Evolutionary conservation across 1,140 invertebrate species (phyloP), one percentile per base, ranked within the genome.

Genomic region (Drosophila gunungcola): DNA sequence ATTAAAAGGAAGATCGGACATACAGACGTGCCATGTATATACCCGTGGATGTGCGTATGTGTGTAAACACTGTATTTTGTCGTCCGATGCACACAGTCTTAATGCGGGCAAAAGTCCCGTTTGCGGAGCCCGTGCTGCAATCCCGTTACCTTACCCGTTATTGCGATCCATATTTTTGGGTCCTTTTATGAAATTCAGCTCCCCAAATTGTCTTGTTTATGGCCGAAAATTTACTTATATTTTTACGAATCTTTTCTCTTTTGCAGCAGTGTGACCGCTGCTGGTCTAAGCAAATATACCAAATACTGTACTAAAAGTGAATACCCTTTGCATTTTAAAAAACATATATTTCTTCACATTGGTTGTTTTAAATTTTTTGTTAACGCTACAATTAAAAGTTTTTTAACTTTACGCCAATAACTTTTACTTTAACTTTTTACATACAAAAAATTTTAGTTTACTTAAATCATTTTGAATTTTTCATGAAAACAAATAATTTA

Each of bases 121-220:
- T 41, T 11, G n/a, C 12, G 5, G 6, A 9, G 3, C 16, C n/a
- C 12, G 39, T 6, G 2, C 32, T 25, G 41, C 9, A 1, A 4
- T 32, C 13, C 13, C 21, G 29, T 16, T 70, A 38, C 38, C 58
- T 85, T 85, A 91, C 90, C 85, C 86, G 48, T 90, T 91, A 64
- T 90, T 91, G 48, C 80, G 85, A 49, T 91, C 90, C 90, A 91
- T 88, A 68, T 56, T 84, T 13, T 42, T 21, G 48, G 48, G 46
- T 43, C n/a, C 43, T 62, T 68, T n/a, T 64, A 46, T 36, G 27
- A 79, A 58, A 53, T 73, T 69, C 49, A 77, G 39, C 29, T 65
- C 21, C 12, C 21, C 6, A 53, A 67, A 10, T 68, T n/a, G 38
- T 27, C 57, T 73, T 89, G 62, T 84, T 88, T 86, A 82, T 86